Evolutionary conservation across 2,888 invertebrate species (phyloP).

Genomic region (Drosophila borborema): DNA sequence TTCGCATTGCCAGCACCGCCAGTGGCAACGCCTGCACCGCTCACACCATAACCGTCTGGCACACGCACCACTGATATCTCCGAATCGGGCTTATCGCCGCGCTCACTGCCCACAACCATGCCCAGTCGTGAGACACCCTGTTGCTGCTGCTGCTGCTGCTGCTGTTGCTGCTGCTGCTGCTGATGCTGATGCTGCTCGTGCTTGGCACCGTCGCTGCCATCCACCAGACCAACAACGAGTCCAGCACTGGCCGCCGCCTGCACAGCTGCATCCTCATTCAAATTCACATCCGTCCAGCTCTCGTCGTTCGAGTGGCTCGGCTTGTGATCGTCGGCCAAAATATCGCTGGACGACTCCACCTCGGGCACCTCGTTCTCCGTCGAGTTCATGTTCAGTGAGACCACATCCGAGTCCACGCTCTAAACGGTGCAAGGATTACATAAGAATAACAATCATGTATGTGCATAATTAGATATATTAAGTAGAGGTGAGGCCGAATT

Average conservation of each 20-base stretch:
- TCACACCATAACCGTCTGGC: conserved; percentile 86
- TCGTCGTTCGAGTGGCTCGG: conserved; percentile 91
- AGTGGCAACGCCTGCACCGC: conserved; percentile 27
- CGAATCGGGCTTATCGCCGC: conserved; percentile 89
- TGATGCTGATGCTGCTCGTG: conserved; percentile 56
- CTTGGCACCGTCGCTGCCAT: conserved; percentile 31
- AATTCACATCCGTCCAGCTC: conserved; percentile 96
- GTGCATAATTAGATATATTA: background rate
- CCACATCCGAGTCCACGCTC: conserved; percentile 95
- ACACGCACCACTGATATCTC: conserved; percentile 91
- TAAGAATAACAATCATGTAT: background rate
- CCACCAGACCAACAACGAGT: conserved; percentile 63
- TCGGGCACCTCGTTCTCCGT: conserved; percentile 90
- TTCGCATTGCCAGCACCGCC: conserved; percentile 7
- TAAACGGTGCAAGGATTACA: conserved; percentile 81
- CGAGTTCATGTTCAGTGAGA: conserved; percentile 90
- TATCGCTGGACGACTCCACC: conserved; percentile 89
- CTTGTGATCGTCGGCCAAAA: conserved; percentile 90
- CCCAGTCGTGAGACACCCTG: conserved; percentile 50
- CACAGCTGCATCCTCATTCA: conserved; percentile 91
- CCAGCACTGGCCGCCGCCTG: conserved; percentile 71
- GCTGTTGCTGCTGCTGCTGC: conserved; percentile 80
- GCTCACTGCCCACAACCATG: conserved; percentile 85
- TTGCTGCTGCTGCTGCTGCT: conserved; percentile 12
- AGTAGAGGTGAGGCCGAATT: background rate